Evolutionary conservation across 2,797 vertebrate species (phyloP), one percentile per base, ranked within the genome.

Genomic region (Acanthornis magna): DNA sequence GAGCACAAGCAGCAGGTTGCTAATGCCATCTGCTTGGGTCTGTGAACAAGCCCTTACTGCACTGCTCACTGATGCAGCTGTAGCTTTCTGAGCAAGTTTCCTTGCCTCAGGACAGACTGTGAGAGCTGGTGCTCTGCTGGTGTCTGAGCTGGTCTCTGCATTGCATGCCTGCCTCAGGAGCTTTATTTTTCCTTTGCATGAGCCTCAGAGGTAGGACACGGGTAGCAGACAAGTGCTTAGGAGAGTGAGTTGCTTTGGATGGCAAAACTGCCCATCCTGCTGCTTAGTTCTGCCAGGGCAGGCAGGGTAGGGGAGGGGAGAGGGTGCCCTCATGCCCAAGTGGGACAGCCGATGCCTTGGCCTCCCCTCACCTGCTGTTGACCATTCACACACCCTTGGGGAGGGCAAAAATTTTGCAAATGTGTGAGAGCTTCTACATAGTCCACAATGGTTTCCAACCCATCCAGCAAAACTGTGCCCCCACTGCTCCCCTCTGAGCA

Each of bases 391-490:
- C 30, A 25, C 15, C 17, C 7, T 18, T 63, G 21, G 13, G 47
- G 27, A 62, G 3, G 10, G 23, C 38, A 83, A 62, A 85, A 32
- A 3, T 26, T 50, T 62, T 58, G 38, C 34, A 43, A 9, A 13
- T 18, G 17, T 2, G 0, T 4, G 0, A 25, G 22, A 91, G 32
- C 25, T 16, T 60, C 19, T 27, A 45, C 32, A 13, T 43, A 34
- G 27, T 58, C 14, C 0, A 0, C 25, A 30, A 6, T 3, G 6
- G 23, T 67, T 80, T 70, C 60, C 68, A 83, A 38, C 5, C 25
- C 45, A 50, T 5, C 2, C 86, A 73, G 60, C 36, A 93, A 90
- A 40, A 13, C 42, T 30, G 42, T 72, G 45, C 26, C 32, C 7
- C 8, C 23, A 9, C 18, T 18, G 27, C 20, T 76, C 51, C 36